Conservation (phyloP, 2,113 vertebrate species). For the Opisthocomus hoazin region DNA sequence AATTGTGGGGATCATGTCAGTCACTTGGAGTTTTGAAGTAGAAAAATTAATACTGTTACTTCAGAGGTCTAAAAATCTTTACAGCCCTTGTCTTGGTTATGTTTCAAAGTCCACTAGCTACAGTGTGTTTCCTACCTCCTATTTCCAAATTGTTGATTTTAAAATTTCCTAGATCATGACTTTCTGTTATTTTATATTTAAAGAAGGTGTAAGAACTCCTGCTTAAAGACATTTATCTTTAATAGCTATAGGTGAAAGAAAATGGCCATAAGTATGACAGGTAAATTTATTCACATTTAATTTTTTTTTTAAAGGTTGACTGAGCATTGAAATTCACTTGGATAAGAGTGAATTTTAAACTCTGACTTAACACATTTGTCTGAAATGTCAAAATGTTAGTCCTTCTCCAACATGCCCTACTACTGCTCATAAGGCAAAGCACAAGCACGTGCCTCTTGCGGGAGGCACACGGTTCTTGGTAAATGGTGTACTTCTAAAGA, state of each 20-base stretch:
- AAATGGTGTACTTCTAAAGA: background rate
- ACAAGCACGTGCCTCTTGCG: background rate
- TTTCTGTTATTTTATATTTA: conserved; percentile 66
- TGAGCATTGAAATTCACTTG: conserved; percentile 61
- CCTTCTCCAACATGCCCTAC: background rate
- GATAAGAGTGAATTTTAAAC: conserved; percentile 52
- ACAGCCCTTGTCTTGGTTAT: background rate
- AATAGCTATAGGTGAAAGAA: conserved; percentile 72
- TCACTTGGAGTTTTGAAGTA: background rate
- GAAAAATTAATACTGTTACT: background rate
- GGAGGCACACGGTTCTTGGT: background rate
- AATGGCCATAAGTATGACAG: conserved; percentile 71
- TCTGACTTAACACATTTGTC: conserved; percentile 17
- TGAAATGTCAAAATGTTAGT: conserved; percentile 35
- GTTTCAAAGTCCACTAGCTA: background rate
- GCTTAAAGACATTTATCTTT: conserved; percentile 72
- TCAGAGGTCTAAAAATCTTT: background rate
- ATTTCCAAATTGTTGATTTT: conserved; percentile 2
- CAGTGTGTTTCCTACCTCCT: background rate
- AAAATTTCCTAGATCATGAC: conserved; percentile 29
- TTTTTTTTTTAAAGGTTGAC: conserved; percentile 49
- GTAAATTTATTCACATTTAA: conserved; percentile 69
- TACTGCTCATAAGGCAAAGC: background rate
- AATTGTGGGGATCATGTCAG: background rate
- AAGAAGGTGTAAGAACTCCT: conserved; percentile 63